A percentile compares a stretch with the other conserved stretches of the same genome.
phyloP scores from a whole-genome alignment of 1,140 invertebrate genomes.

The Euura saliciscinereae region DNA sequence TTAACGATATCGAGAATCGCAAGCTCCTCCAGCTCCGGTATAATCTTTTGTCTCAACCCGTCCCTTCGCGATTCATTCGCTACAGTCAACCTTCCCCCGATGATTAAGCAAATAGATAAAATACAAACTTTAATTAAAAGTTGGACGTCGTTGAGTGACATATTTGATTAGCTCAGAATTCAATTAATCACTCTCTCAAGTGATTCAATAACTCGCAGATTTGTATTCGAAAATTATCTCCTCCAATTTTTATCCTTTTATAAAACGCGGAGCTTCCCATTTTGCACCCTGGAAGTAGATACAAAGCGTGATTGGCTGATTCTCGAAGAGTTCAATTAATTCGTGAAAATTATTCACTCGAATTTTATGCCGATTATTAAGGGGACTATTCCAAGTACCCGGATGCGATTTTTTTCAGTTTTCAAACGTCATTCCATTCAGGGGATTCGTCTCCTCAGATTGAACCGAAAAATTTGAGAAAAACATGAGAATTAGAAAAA shows the following conservation, averaged over 20 bases:
- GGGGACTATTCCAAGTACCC: too few relatives aligned
- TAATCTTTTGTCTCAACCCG: constrained; percentile 36
- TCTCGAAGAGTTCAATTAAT: constrained; percentile 11
- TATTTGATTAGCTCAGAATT: constrained; percentile 62
- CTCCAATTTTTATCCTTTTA: too few relatives aligned
- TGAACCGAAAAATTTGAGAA: too few relatives aligned
- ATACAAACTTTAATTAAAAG: constrained; percentile 62
- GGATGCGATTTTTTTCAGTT: too few relatives aligned
- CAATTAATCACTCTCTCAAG: constrained; percentile 58
- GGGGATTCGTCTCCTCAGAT: too few relatives aligned
- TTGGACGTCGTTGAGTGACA: constrained; percentile 58
- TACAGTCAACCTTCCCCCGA: constrained; percentile 52
- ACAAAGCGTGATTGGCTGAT: constrained; percentile 25
- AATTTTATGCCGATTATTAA: neutral
- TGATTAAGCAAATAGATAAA: constrained; percentile 64
- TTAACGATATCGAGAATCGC: neutral
- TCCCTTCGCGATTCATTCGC: constrained; percentile 28
- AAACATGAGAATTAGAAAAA: too few relatives aligned
- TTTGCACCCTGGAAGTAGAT: constrained; percentile 13
- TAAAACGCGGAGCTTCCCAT: neutral
- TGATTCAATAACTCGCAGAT: constrained; percentile 50
- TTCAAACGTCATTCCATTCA: too few relatives aligned
- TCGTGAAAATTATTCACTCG: constrained; percentile 10
- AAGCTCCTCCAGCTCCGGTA: constrained; percentile 19
- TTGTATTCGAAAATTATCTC: constrained; percentile 37